Percentiles rank a stretch among this genome's conserved stretches.
phyloP scores from a whole-genome alignment of 2,797 vertebrate species.

The Bryconaethiops microstoma region DNA sequence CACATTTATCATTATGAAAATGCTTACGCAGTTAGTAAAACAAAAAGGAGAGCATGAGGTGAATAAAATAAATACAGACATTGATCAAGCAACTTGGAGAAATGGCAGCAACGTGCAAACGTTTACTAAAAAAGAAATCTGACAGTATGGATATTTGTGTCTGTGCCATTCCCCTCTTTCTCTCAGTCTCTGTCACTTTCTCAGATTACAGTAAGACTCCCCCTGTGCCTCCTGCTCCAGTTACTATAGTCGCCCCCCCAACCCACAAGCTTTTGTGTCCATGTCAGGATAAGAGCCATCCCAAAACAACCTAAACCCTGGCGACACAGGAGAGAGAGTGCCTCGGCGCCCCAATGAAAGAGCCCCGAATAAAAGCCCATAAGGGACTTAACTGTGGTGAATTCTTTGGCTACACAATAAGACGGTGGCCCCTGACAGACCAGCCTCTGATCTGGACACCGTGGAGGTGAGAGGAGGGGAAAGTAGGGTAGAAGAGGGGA shows the following conservation, averaged over 20 bases:
- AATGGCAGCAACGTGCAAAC: background rate
- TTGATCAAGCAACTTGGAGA: constrained; percentile 3
- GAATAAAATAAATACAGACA: constrained; percentile 18
- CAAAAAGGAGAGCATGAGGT: background rate
- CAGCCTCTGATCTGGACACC: constrained; percentile 59
- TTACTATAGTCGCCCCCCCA: constrained; percentile 40
- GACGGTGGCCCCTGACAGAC: constrained; percentile 62
- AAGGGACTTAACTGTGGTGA: constrained; percentile 58
- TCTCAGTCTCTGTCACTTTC: constrained; percentile 30
- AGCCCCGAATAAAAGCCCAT: constrained; percentile 53
- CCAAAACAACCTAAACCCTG: constrained; percentile 55
- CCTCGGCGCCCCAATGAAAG: constrained; percentile 44
- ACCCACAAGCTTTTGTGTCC: constrained; percentile 56
- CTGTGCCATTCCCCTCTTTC: background rate
- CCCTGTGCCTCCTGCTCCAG: constrained; percentile 25
- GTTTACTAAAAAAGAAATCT: background rate
- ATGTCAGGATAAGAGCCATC: constrained; percentile 60
- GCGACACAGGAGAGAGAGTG: constrained; percentile 52
- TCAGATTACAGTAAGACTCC: constrained; percentile 47
- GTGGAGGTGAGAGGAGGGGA: constrained; percentile 52
- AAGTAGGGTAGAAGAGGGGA: constrained; percentile 31
- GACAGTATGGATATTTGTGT: constrained; percentile 11
- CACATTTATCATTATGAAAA: constrained; percentile 26
- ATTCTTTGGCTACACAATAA: constrained; percentile 64
- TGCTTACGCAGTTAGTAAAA: constrained; percentile 20